Conservation (phyloP, 2,888 invertebrate genomes). For the Hydroisotoma schaefferi region DNA sequence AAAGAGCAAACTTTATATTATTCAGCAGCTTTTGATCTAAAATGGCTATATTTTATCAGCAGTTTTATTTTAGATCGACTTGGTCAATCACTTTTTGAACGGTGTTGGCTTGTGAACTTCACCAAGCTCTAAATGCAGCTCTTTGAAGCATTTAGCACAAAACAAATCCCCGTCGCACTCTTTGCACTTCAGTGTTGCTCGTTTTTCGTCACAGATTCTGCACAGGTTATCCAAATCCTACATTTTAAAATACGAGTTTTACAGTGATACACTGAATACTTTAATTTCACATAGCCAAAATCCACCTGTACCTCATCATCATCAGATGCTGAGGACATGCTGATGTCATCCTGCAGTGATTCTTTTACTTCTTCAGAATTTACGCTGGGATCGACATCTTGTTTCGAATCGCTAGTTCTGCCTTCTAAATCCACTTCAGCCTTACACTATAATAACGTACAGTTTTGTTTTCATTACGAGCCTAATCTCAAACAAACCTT, state of each 20-base stretch:
- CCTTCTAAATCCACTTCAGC: conserved; percentile 46
- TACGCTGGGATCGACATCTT: conserved; percentile 29
- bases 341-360: conserved; percentile 17
- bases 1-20: too few relatives aligned
- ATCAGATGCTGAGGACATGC: conserved; percentile 4
- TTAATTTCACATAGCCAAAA: background rate
- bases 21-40: too few relatives aligned
- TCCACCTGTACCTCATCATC: background rate
- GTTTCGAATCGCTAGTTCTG: conserved; percentile 47
- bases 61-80: too few relatives aligned
- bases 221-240: conserved; percentile 70
- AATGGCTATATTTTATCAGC: too few relatives aligned
- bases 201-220: conserved; percentile 73
- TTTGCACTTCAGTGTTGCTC: conserved; percentile 68
- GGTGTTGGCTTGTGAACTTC: conserved; percentile 36
- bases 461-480: background rate
- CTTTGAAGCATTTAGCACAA: conserved; percentile 69
- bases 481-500: background rate
- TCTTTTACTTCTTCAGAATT: conserved; percentile 20
- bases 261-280: background rate
- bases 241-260: conserved; percentile 2
- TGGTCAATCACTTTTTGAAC: conserved; percentile 13
- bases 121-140: conserved; percentile 61
- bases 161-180: conserved; percentile 78
- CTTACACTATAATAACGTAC: conserved; percentile 29